phyloP scores from a whole-genome alignment of 2,113 vertebrate genomes.

The Ageneiosus marmoratus region DNA sequence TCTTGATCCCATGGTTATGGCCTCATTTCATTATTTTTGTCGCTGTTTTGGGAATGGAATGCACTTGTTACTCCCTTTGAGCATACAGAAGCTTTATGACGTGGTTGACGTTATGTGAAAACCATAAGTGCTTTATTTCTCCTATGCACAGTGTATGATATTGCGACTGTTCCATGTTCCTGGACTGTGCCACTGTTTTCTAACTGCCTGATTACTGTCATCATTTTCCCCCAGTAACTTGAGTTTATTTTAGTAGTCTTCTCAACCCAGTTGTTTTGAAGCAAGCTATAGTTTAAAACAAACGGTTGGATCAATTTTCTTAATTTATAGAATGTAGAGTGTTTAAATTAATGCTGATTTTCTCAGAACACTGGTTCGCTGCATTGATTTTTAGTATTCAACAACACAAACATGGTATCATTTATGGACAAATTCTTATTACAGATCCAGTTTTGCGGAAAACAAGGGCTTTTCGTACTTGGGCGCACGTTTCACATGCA shows the following conservation, averaged over 20 bases:
- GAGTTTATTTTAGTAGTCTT: conserved; percentile 18
- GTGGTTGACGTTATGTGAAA: conserved; percentile 83
- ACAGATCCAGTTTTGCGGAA: conserved; percentile 80
- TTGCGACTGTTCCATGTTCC: conserved; percentile 92
- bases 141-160: conserved; percentile 95
- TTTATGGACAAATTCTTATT: conserved; percentile 69
- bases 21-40: conserved; percentile 53
- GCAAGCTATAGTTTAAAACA: conserved; percentile 11
- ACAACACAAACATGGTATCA: neutral
- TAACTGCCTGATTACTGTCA: conserved; percentile 63
- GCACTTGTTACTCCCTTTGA: conserved; percentile 64
- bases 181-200: conserved; percentile 85
- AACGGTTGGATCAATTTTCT: neutral
- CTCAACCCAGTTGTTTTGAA: conserved; percentile 8
- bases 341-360: neutral
- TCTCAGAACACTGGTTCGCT: neutral
- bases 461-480: conserved; percentile 93
- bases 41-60: conserved; percentile 46
- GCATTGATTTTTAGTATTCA: neutral
- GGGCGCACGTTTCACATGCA: conserved; percentile 61
- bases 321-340: conserved; percentile 20
- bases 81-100: conserved; percentile 77
- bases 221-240: neutral
- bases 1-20: conserved; percentile 48
- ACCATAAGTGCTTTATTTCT: conserved; percentile 99